phyloP scores from a whole-genome alignment of 30 jellyfish, hydroid and myxozoan species.

The Aurelia aurita region DNA sequence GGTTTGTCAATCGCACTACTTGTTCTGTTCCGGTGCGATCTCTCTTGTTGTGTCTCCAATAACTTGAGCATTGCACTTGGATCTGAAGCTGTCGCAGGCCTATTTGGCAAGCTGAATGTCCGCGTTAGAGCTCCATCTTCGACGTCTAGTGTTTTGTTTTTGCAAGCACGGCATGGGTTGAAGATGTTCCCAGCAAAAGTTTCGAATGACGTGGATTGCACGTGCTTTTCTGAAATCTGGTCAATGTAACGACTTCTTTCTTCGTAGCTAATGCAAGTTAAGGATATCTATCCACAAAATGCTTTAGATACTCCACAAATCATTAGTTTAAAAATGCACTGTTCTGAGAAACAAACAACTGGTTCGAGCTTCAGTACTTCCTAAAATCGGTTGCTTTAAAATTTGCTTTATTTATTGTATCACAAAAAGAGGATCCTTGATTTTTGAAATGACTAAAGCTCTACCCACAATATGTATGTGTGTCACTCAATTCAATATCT shows the following conservation, averaged over 20 bases:
- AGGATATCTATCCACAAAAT: slow-evolving; percentile 8
- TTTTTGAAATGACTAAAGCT: no score
- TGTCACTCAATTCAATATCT: no score
- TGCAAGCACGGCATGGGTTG: slow-evolving; percentile 72
- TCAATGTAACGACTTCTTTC: slow-evolving; percentile 89
- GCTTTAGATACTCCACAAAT: no score
- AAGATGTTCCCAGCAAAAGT: slow-evolving; percentile 62
- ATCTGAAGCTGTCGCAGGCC: slow-evolving; percentile 81
- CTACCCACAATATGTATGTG: no score
- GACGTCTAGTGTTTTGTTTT: slow-evolving; percentile 6
- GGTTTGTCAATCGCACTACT: slow-evolving; percentile 77
- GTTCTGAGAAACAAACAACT: no score
- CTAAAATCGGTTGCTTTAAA: no score
- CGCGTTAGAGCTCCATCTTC: slow-evolving; percentile 77
- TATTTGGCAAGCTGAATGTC: slow-evolving; percentile 85
- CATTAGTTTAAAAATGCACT: no score
- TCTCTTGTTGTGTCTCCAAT: slow-evolving; percentile 76
- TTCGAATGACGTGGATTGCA: slow-evolving; percentile 86
- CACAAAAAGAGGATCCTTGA: no score
- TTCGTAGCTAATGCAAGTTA: slow-evolving; percentile 73
- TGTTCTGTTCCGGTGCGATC: slow-evolving; percentile 78
- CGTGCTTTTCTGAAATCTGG: slow-evolving; percentile 80
- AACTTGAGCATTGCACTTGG: slow-evolving; percentile 80
- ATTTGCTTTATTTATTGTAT: no score
- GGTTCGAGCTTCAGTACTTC: no score